Evolutionary conservation across 1,140 invertebrate genomes (phyloP), one percentile per base, ranked within the genome.

Genomic region (Pogonomyrmex barbatus): DNA sequence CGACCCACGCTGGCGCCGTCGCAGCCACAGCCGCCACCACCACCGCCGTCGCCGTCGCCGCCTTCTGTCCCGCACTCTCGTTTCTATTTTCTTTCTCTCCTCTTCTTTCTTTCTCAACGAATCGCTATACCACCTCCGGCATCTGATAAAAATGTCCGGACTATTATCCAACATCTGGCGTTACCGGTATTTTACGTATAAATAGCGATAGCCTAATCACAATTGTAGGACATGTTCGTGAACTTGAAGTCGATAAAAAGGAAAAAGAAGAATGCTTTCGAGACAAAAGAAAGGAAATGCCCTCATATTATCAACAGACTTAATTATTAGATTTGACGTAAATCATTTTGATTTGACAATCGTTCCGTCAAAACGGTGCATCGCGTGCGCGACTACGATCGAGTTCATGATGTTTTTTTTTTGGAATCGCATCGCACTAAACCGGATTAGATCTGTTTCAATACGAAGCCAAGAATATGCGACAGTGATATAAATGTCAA

Each of bases 1-100:
- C 94, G 93, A 94, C 93, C 93, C 93, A 94, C 94, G 93, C 93
- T 94, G 94, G 94, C 94, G 94, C 94, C 94, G 92, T 90, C 91
- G 92, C 45, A 47, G 52, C 67, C 52, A 73, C 85, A 70, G 52
- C 17, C 68, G 68, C 58, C 50, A 24, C 65, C 50, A 6, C 54
- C 30, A 12, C 42, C 45, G 12, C 4, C 87, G 45, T 30, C 58
- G 42, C 58, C 17, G 42, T 14, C 39, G 58, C 36, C 50, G 50
- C 17, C 45, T 83, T 62, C 54, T 83, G 54, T 73, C 88, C 83
- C 45, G 75, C 73, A 62, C 76, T 76, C 36, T 70, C 36, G 54
- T 60, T 81, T 56, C 47, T 42, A 42, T 68, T 54, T 75, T 85
- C 89, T 87, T 73, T 58, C 78, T 87, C 68, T 79, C 88, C 47